These are phyloP conservation scores for Ammodytes marinus DNA, from an alignment of 2,113 vertebrate species.

Conservation along the genomic window DNA sequence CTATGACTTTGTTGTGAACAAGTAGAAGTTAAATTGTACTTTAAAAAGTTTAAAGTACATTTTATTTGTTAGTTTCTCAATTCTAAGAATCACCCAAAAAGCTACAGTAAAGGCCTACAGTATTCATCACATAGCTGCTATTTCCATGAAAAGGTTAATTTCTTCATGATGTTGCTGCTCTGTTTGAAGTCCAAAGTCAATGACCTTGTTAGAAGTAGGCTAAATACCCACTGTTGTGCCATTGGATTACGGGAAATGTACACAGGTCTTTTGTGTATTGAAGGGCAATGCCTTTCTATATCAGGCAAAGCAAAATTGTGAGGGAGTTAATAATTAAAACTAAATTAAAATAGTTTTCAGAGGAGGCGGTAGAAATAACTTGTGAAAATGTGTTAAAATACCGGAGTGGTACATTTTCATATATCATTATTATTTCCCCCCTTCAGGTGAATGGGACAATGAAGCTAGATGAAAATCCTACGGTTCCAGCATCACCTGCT, in stretches of 20 bases:
- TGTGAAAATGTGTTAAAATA: background rate
- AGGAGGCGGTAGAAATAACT: background rate
- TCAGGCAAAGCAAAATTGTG: background rate
- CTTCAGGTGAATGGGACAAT: no score
- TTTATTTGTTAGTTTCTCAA: background rate
- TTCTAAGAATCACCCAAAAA: background rate
- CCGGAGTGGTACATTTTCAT: background rate
- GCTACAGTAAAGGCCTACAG: background rate
- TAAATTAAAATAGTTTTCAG: background rate
- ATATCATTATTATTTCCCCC: background rate
- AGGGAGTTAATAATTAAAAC: no score
- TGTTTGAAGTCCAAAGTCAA: background rate
- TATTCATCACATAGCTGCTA: background rate
- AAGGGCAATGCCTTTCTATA: constrained; percentile 21
- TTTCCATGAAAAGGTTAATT: background rate
- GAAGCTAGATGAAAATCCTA: no score
- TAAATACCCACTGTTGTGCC: background rate
- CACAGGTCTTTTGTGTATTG: background rate
- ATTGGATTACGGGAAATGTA: background rate
- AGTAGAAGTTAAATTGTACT: background rate
- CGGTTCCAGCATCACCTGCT: no score
- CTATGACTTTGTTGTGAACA: no score
- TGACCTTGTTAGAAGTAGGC: background rate
- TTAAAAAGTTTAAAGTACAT: background rate
- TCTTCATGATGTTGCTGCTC: background rate